Evolutionary conservation across 2,888 invertebrate species (phyloP), one percentile per base, ranked within the genome.

Genomic region (Trisateles emortualis): DNA sequence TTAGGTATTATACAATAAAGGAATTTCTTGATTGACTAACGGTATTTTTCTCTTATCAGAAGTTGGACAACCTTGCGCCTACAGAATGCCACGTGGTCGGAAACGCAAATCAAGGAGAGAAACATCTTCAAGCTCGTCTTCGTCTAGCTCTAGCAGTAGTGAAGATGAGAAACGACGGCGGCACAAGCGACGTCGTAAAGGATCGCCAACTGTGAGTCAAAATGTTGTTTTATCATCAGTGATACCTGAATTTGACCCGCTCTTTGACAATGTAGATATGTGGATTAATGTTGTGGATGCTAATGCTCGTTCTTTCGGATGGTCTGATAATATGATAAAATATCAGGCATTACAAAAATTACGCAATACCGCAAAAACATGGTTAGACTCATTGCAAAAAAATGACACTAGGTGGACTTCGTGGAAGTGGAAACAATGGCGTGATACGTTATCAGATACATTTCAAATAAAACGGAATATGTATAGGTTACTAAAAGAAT

Each of bases 231-330:
- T 56, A 48, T 56, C 60, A 5, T 56, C 60, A 40, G 60, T 69
- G 17, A 68, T 72, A 30, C 68, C 68, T 1, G 66, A 68, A 19
- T 70, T 72, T 38, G 59, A 68, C 35, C 69, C 72, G 0, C 19
- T 71, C 17, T 36, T 39, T 0, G 65, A 71, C 49, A 50, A 64
- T 45, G 19, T 68, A 4, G 36, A 35, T n/a, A 52, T 64, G 30
- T 72, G 71, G 70, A 29, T 66, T 13, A 64, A 60, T 40, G 46
- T 46, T 6, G 14, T 46, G 4, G 46, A 46, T 1, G 36, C 46
- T 8, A 38, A 38, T 16, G 16, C 50, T 16, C 30, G 22, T 32
- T 13, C 38, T 5, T 50, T 50, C 13, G 30, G 43, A 1, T 50
- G 50, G 50, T 50, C 38, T 9, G 29, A 41, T 17, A 33, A 4